Evolutionary conservation across 23 tunicate genomes (phyloP), one percentile per base, ranked within the genome.

Genomic region (Halocynthia roretzi): DNA sequence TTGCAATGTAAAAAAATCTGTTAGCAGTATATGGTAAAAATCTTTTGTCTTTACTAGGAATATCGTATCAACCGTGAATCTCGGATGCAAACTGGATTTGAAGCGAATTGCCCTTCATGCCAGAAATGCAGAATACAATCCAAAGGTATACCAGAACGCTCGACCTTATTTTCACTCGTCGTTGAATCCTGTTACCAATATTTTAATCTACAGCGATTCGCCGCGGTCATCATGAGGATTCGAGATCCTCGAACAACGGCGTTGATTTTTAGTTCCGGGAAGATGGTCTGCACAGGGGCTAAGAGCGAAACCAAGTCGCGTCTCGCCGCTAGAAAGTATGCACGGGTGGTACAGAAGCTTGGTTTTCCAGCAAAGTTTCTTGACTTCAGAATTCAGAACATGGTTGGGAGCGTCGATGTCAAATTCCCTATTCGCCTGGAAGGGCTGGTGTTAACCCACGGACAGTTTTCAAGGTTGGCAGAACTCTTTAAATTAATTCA

Each of bases 281-380:
- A 96, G 72, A 96, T 96, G 99, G 99, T 96, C 20, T 96, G 99
- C 72, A 96, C 99, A 6, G 99, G 99, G 1, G 99, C 99, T 54
- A 96, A 96, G 70, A 90, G 96, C 63, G 99, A 96, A 75, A 83
- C 86, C 44, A 84, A 90, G 55, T 96, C 99, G 5, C 80, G 91
- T 12, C 71, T 96, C 18, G 99, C 99, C 19, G 99, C 99, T 7
- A 75, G 99, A 53, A 96, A 96, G 76, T 96, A 96, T 73, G 99
- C 99, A 6, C 78, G 99, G 11, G 99, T 96, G 6, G 88, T 96
- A 7, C 99, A 96, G 71, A 96, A 96, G 72, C 88, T 96, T 17
- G 99, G 96, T 20, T 96, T 96, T 67, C 91, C 95, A 7, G 99
- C 99, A 15, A 96, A 96, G 72, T 96, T 96, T 83, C 71, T 82